Evolutionary conservation across 2,113 vertebrate species (phyloP).

Genomic region (human): GRCh38 chr2:19409501-19410000

Average conservation of each 20-base stretch:
- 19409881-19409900: neutral
- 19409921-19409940: neutral
- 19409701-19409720: neutral
- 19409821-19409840: neutral
- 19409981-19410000: neutral
- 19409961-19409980: neutral
- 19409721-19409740: neutral
- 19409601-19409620: neutral
- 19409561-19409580: neutral
- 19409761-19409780: slow-evolving; percentile 14
- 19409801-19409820: neutral
- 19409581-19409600: neutral
- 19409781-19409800: neutral
- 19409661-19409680: neutral
- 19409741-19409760: neutral
- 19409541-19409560: neutral
- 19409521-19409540: neutral
- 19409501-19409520: neutral
- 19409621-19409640: neutral
- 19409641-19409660: neutral
- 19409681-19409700: neutral
- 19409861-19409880: neutral
- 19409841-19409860: neutral
- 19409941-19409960: neutral
- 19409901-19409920: neutral